Evolutionary conservation across 64 coral and sea anemone genomes (phyloP), one percentile per base, ranked within the genome.

Genomic region (Montipora cactus): DNA sequence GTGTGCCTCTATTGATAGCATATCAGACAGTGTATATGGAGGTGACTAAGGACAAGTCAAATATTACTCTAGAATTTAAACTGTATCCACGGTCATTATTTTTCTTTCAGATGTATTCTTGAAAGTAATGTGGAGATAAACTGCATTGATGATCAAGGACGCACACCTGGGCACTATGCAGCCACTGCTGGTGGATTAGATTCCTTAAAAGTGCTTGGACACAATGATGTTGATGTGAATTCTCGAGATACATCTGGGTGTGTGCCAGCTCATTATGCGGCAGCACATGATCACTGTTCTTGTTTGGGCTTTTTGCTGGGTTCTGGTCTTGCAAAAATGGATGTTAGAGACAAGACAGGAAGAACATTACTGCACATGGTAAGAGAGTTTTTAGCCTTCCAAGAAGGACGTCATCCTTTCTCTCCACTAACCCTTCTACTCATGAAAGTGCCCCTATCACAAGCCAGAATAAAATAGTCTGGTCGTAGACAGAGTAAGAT

Each of bases 141-240:
- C 16, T 67, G 75, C 18, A 47, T 87, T 19, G 98, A 99, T 68
- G 91, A 95, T 47, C 92, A 90, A 77, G 88, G 92, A 70, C 95
- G 80, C 20, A 96, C 95, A 45, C 90, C 98, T 1, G 95, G 92
- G 1, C 98, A 99, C 70, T 84, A 76, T 87, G 98, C 98, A 45
- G 95, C 95, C 19, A 74, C 73, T 55, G 71, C 73, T 80, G 83
- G 91, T 47, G 92, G 98, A 44, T 89, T 96, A 19, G 92, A 94
- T 15, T 81, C 83, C 20, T 37, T 99, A 67, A 99, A 99, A 91
- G 95, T 92, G 14, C 79, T 99, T 47, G 92, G 85, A 19, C 75
- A 90, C 76, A 94, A 91, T 90, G 92, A 99, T 15, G 58, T 99
- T 49, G 98, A 99, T 79, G 84, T 99, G 4, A 99, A 94, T 47